Base-by-base conservation (phyloP, 2,888 invertebrate species). In the Watsonalla binaria region DNA sequence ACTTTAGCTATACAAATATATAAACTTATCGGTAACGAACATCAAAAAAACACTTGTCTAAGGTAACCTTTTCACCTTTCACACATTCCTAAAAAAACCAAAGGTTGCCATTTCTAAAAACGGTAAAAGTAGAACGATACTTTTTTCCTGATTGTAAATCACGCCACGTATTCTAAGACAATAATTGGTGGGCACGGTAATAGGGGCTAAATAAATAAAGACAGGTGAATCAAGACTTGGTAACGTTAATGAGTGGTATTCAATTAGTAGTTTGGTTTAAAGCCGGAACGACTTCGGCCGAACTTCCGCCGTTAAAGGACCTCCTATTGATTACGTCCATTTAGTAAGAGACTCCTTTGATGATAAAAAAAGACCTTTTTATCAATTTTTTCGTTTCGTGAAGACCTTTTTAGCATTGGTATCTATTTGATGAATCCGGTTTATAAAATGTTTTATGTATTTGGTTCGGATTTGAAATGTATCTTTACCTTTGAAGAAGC, bases 181-280 rank as follows among this genome's bases (percentile, higher is more conserved):
- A 42, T 42, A 11, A 2, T 42, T 11, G 42, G 42, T 8, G 11
- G 42, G 4, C 11, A 42, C 1, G 2, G 6, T 37, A 37, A 9
- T 37, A 37, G 37, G 6, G 37, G 37, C 6, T 8, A 9, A 42
- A 42, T 42, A 42, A 11, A 42, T 35, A 35, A 51, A 35, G 37
- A 42, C 55, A 54, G 35, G 14, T 45, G 51, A 51, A 51, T 11
- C 24, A 15, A 51, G 11, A 35, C 54, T 53, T 24, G 53, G 51
- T 62, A 59, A 47, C 55, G 49, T 53, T 60, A 62, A 62, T 59
- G 62, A 61, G 58, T 62, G 54, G 55, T 61, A 70, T 71, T 67
- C 66, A 71, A 73, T 74, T 71, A 66, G 63, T 65, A 60, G 66
- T 68, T 65, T 57, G 62, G 63, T 57, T 61, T 54, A 61, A 65